phyloP scores from a whole-genome alignment of 2,888 invertebrate genomes.

The Lomographa bimaculata region DNA sequence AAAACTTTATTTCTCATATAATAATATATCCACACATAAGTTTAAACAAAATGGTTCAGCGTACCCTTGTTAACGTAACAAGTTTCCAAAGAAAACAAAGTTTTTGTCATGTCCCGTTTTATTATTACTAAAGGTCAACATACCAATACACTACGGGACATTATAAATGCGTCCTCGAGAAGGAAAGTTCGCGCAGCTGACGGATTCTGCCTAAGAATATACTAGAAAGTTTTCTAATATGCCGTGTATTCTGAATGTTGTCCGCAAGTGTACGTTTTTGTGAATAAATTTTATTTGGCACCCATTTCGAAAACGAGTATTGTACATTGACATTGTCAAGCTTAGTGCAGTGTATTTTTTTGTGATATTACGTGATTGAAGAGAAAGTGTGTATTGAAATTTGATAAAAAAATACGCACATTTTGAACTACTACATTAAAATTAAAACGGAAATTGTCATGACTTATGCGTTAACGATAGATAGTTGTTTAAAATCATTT shows the following conservation, averaged over 20 bases:
- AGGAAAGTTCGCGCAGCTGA: slow-evolving; percentile 18
- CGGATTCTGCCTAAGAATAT: slow-evolving; percentile 5
- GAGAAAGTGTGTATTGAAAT: too few species aligned
- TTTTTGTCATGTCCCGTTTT: neutral
- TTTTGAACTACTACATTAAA: too few species aligned
- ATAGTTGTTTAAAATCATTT: too few species aligned
- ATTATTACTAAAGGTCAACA: slow-evolving; percentile 1
- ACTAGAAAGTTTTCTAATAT: slow-evolving; percentile 28
- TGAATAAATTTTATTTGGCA: neutral
- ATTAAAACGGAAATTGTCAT: too few species aligned
- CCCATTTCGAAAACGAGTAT: slow-evolving; percentile 2
- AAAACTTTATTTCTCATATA: too few species aligned
- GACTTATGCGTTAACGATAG: too few species aligned
- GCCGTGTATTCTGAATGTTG: slow-evolving; percentile 14
- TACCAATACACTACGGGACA: slow-evolving; percentile 26
- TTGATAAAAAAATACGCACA: too few species aligned
- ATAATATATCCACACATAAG: too few species aligned
- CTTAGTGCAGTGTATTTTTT: too few species aligned
- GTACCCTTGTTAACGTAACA: neutral
- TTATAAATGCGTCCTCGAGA: slow-evolving; percentile 24
- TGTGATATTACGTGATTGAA: too few species aligned
- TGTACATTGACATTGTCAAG: too few species aligned
- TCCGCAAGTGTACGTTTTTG: slow-evolving; percentile 11
- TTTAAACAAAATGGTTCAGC: too few species aligned
- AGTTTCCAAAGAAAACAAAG: slow-evolving; percentile 1